Evolutionary conservation across 2,113 vertebrate species (phyloP), one percentile per base, ranked within the genome.

Genomic region (Drymodes brunneopygia): DNA sequence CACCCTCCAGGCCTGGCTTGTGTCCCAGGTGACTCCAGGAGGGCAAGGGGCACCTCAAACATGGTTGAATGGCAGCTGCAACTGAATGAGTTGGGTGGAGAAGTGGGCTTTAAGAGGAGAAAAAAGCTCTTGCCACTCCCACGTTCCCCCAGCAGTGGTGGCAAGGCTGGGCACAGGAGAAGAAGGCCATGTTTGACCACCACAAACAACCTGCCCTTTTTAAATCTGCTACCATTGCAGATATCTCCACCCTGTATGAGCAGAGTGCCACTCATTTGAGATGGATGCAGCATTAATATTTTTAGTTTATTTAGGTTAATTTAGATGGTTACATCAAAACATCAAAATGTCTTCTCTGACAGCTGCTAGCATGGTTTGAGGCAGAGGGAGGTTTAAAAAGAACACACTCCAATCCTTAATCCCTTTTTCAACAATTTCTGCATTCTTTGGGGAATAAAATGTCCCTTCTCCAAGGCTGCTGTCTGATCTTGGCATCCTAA

Each of bases 281-380:
- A 62, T 4, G 4, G 33, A 48, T 48, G 22, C 2, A 8, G 13
- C 20, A 60, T 62, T n/a, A 73, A 72, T 51, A 51, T 31, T 77
- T 86, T 31, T 82, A 17, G 14, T 94, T 95, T 90, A 83, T 95
- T 95, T 80, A 77, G 42, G 44, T 82, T 65, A 27, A 29, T 80
- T 85, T 80, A 66, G 36, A 33, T 48, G 24, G 35, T 38, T 91
- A 81, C n/a, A 67, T 31, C 42, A 77, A 28, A 86, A 73, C 42
- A 75, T 42, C 20, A 73, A 66, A 89, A 78, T 51, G 7, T 40
- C 22, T 53, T 90, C 28, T 94, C 45, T 80, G 45, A 28, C 6
- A 93, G 40, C 28, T 45, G 31, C 13, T 18, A 47, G 28, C 33
- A 42, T 3, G 1, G 15, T 77, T 54, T 48, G 56, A 91, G 91